These are phyloP conservation scores for Homarus americanus DNA, from an alignment of 1,140 invertebrate genomes.

Conservation along the genomic window DNA sequence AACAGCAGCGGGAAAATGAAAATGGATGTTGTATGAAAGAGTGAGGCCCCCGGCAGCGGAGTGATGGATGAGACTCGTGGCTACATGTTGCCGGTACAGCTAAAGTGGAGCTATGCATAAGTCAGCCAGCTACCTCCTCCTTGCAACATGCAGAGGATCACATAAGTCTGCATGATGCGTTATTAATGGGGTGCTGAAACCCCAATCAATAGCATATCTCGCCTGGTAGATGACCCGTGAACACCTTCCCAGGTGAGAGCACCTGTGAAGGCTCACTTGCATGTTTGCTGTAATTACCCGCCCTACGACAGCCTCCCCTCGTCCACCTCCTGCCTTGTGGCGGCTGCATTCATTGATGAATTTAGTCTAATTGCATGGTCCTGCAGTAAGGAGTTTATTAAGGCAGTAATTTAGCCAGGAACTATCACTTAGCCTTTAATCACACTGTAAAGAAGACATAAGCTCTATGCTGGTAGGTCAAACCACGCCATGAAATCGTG, in stretches of 20 bases:
- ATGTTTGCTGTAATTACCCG: neutral
- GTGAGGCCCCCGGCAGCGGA: neutral
- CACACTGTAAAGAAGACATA: neutral
- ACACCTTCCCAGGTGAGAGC: neutral
- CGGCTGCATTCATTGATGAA: constrained; percentile 6
- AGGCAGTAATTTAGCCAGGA: constrained; percentile 18
- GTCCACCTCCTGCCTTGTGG: neutral
- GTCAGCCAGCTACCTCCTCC: neutral
- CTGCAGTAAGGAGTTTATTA: constrained; percentile 30
- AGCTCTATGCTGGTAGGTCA: neutral
- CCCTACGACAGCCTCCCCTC: neutral
- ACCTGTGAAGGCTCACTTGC: neutral
- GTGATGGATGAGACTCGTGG: neutral
- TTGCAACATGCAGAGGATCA: neutral
- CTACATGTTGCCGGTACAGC: neutral
- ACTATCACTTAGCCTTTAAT: constrained; percentile 1
- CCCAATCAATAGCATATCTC: neutral
- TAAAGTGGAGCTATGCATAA: neutral
- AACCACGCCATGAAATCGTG: neutral
- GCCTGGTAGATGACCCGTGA: neutral
- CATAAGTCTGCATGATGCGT: neutral
- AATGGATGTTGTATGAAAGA: neutral
- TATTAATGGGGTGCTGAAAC: neutral
- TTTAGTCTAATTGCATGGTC: constrained; percentile 17
- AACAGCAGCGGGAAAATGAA: neutral